Base-by-base conservation (phyloP, 2,797 vertebrate genomes). In the Mastacembelus armatus region DNA sequence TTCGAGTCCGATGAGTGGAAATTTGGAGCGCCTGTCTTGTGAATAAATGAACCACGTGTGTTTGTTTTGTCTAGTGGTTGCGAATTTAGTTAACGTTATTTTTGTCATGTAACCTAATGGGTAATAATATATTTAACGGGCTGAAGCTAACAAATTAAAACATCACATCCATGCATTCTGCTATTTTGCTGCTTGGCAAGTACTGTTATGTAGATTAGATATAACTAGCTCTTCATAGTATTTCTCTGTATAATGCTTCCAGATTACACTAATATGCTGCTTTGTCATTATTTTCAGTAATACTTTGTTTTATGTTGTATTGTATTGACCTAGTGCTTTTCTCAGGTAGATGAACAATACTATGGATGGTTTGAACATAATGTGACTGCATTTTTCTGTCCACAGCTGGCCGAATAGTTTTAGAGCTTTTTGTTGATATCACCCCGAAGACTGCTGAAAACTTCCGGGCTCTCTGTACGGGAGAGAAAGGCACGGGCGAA, bases 381-480 rank as follows among this genome's bases (percentile, higher is more conserved):
- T 19, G 6, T 59, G 30, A 9, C 3, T 43, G 2, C 56, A 1
- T 18, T 39, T 38, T 35, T 61, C 3, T 55, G 54, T 73, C 89
- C 88, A 21, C 77, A 99, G 98, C 83, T 66, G 97, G 97, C 33
- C 94, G 96, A 2, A 89, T 99, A 51, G 94, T 99, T 57, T 80
- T 98, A 32, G 97, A 99, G 85, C 90, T 99, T 57, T 99, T 99
- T 86, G 94, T 95, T 48, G 97, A 99, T 3, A 33, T 97, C 69
- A 94, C 96, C 55, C 96, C 98, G 15, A 98, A 95, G 92, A 99
- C 96, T 4, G 97, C 96, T 5, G 97, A 99, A 80, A 99, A 99
- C 88, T 99, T 99, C 81, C 94, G 95, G 74, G 96, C 96, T 0
- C 89, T 99, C 16, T 99, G 97, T 91, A 98, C 97, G 0, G 98